A percentile compares a stretch with the other conserved stretches of the same genome.
These are phyloP conservation scores for Callorhinus ursinus DNA, from an alignment of 2,113 vertebrate species.

Conservation along the genomic window DNA sequence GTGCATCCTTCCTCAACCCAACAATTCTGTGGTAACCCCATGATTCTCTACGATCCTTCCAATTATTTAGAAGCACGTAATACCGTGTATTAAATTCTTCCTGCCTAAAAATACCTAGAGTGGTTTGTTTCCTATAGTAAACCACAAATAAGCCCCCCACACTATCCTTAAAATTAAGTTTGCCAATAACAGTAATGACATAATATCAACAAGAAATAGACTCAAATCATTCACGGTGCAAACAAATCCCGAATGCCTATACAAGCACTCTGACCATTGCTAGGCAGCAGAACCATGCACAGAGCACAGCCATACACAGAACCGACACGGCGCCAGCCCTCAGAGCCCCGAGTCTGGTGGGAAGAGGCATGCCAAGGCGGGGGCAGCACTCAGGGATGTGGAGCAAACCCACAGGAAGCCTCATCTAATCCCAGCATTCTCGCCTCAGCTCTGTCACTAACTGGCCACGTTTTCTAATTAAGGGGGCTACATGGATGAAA, in stretches of 20 bases:
- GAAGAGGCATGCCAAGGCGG: neutral
- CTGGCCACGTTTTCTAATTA: neutral
- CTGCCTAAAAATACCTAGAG: neutral
- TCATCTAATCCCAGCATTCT: neutral
- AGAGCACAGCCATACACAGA: neutral
- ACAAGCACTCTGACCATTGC: neutral
- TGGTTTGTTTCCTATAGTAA: neutral
- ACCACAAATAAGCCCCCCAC: neutral
- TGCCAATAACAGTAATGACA: neutral
- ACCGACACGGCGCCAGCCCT: fast-evolving
- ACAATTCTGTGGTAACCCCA: neutral
- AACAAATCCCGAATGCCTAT: neutral
- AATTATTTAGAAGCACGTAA: neutral
- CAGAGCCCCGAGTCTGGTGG: too few species aligned
- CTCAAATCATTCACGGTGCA: neutral
- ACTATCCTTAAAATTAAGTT: neutral
- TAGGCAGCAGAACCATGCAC: neutral
- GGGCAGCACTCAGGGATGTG: fast-evolving
- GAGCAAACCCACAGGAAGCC: neutral
- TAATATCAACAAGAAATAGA: neutral
- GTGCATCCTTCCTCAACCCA: neutral
- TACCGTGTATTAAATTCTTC: neutral
- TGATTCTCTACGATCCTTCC: neutral
- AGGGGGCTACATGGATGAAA: neutral
- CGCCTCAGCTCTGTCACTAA: neutral